phyloP scores from a whole-genome alignment of 2,797 vertebrate species.

The Parauchenoglanis ngamensis region DNA sequence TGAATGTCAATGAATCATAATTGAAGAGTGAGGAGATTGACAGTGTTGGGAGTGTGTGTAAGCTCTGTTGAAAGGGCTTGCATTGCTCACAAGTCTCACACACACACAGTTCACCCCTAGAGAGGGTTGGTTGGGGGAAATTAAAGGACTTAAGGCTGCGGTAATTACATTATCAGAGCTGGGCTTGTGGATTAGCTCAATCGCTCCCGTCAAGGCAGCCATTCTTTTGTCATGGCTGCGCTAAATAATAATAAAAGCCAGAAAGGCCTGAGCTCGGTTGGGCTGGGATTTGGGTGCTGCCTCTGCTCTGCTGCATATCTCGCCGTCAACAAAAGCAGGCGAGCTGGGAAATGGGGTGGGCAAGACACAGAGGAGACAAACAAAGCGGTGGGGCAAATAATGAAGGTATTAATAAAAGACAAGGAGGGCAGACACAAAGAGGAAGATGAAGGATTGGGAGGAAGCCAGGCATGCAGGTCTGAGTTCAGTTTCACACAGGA shows the following conservation, averaged over 20 bases:
- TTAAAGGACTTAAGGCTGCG: constrained; percentile 98
- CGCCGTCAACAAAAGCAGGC: constrained; percentile 86
- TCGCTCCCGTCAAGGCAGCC: constrained; percentile 97
- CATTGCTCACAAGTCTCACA: constrained; percentile 54
- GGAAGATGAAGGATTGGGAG: constrained; percentile 76
- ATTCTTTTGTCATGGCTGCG: constrained; percentile 91
- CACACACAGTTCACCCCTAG: constrained; percentile 64
- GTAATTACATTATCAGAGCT: constrained; percentile 99
- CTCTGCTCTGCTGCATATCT: constrained; percentile 88
- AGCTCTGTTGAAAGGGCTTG: constrained; percentile 82
- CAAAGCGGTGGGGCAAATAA: constrained; percentile 89
- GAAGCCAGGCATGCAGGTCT: constrained; percentile 58
- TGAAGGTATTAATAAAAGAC: constrained; percentile 88
- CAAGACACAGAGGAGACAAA: constrained; percentile 84
- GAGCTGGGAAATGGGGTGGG: constrained; percentile 73
- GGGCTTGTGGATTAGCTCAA: constrained; percentile 96
- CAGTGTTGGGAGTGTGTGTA: constrained; percentile 89
- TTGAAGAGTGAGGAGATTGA: constrained; percentile 93
- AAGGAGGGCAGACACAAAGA: constrained; percentile 70
- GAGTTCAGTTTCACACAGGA: constrained; percentile 64
- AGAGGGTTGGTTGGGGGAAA: constrained; percentile 86
- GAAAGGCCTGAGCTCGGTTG: constrained; percentile 89
- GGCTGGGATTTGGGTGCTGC: constrained; percentile 85
- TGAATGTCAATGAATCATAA: constrained; percentile 99
- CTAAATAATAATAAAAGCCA: constrained; percentile 67